Evolutionary conservation across 2,113 vertebrate genomes (phyloP), one percentile per base, ranked within the genome.

Genomic region (Bucco capensis): DNA sequence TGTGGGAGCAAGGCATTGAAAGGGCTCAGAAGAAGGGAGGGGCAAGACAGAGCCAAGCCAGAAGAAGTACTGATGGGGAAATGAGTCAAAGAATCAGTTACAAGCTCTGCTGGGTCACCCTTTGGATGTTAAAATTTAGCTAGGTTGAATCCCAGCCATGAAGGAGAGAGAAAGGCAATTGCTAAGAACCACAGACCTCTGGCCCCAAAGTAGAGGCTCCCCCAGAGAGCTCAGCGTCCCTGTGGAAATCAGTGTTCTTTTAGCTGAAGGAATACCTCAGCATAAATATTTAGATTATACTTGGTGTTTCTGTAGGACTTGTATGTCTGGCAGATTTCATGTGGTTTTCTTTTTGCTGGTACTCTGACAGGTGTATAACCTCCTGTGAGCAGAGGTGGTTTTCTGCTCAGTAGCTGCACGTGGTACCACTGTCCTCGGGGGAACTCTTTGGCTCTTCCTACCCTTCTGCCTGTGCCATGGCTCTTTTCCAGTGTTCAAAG

Each of bases 401-500:
- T 71, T 86, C 76, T 78, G 61, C 65, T 84, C 77, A 67, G 53
- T 31, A 81, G 56, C 50, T 47, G 12, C 57, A 54, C 2, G 1
- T 35, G 60, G 50, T 47, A 22, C 51, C 90, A 40, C 46, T 38
- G 62, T n/a, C 54, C 44, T 65, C 24, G 40, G 31, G 64, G 50
- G 16, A 51, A 14, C 14, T 25, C 18, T 14, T 50, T 37, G n/a
- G 16, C 38, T 82, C 40, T 90, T 72, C 49, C 27, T 5, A 15
- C 7, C 14, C 37, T 83, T 62, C 40, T 77, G 37, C 31, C 58
- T 0, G 0, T 50, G 53, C 21, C 35, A 33, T 1, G 2, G 27
- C 15, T 15, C 10, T 69, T 83, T 53, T 17, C 37, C n/a, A 69
- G 28, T 8, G 25, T 23, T 28, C 71, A 27, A 53, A 42, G 33